Evolutionary conservation across 2,888 invertebrate species (phyloP), one percentile per base, ranked within the genome.

Genomic region (Lymantria dispar): DNA sequence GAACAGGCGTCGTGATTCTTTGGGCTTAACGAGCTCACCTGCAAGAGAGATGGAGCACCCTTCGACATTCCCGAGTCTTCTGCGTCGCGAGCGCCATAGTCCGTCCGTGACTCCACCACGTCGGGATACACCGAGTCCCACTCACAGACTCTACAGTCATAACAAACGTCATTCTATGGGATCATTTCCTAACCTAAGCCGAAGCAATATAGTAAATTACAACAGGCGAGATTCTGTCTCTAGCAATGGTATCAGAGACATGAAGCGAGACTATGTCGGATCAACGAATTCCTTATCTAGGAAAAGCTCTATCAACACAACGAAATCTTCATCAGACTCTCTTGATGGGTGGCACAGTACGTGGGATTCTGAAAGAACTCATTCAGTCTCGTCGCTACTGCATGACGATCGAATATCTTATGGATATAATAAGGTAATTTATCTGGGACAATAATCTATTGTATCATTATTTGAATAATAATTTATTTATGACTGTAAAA

Each of bases 281-380:
- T 90, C 89, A 1, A 83, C 78, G 43, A 84, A 79, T 61, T 86
- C 87, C 0, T 62, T 91, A 12, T 83, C 87, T 29, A 89, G 93
- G 64, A 92, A 94, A 68, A 90, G 85, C 68, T 90, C 89, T 0
- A 87, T 88, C 30, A 90, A 89, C 54, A 88, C 89, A 50, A 88
- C 87, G 64, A 91, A 90, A 57, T 91, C 90, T 49, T 95, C 95
- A 0, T 94, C 94, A 37, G 95, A 96, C 78, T 95, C 95, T 0
- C 77, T 96, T 79, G 95, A 95, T 70, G 92, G 92, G 44, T 93
- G 94, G 85, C 92, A 95, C 50, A 93, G 93, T 67, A 93, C 94
- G 44, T 95, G 95, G 95, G 95, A 95, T 67, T 90, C 93, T 1
- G 93, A 93, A 48, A 90, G 94, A 58, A 88, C 94, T 55, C 93